Evolutionary conservation across 2,113 vertebrate genomes (phyloP).

Genomic region (Sceloporus undulatus): DNA sequence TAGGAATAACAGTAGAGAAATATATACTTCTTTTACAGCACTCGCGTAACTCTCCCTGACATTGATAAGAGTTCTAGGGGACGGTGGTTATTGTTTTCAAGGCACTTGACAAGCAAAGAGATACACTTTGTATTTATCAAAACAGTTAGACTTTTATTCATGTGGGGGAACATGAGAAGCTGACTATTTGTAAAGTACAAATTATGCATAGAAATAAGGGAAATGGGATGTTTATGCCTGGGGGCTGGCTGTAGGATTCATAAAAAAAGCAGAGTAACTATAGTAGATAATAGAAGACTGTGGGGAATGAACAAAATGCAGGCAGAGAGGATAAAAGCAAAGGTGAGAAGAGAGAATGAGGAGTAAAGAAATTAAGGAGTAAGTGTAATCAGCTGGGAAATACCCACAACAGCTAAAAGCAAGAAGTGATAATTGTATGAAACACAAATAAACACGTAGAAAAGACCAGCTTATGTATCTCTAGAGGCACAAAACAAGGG

Average conservation of each 20-base stretch:
- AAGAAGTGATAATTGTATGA: conserved; percentile 40
- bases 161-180: conserved; percentile 24
- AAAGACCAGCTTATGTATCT: conserved; percentile 41
- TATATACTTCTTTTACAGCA: conserved; percentile 32
- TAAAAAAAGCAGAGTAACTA: conserved; percentile 39
- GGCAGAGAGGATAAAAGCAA: conserved; percentile 61
- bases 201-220: conserved; percentile 59
- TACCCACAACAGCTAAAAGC: conserved; percentile 57
- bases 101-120: conserved; percentile 27
- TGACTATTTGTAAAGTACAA: conserved; percentile 52
- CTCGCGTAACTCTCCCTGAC: not conserved
- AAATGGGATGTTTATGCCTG: conserved; percentile 61
- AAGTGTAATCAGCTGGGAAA: conserved; percentile 62
- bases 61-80: conserved; percentile 31
- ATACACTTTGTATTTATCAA: conserved; percentile 20
- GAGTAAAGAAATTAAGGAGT: conserved; percentile 58
- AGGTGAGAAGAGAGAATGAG: conserved; percentile 57
- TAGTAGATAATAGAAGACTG: conserved; percentile 54
- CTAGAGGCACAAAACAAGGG: not conserved
- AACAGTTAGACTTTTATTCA: not conserved
- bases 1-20: not conserved
- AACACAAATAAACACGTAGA: conserved; percentile 62
- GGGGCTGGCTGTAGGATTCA: conserved; percentile 60
- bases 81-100: not conserved
- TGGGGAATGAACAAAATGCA: conserved; percentile 59